A percentile compares a stretch with the other conserved stretches of the same genome.
These are phyloP conservation scores for Petroica traversi DNA, from an alignment of 2,113 vertebrate genomes.

Conservation along the genomic window DNA sequence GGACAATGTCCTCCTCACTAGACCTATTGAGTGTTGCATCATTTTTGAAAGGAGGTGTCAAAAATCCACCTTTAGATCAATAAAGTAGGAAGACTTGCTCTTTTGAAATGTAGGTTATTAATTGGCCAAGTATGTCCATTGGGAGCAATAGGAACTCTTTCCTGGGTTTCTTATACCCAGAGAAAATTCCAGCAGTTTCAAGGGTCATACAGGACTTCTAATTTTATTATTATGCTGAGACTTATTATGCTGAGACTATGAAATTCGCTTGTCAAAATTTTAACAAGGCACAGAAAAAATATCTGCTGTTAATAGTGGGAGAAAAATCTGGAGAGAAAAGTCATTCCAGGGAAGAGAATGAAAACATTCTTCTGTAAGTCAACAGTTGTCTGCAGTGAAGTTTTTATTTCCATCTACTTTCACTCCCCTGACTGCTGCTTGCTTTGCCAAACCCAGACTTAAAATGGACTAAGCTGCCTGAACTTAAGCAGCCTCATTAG, in stretches of 20 bases:
- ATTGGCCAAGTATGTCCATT: not conserved
- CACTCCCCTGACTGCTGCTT: not conserved
- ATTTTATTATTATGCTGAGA: not conserved
- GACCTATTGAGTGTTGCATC: not conserved
- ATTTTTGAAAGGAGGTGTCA: not conserved
- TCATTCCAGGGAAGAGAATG: not conserved
- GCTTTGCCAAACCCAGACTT: not conserved
- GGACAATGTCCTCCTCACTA: not conserved
- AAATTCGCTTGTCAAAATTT: not conserved
- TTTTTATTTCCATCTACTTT: conserved; percentile 33
- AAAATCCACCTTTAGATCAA: not conserved
- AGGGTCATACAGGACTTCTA: not conserved
- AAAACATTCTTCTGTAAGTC: not conserved
- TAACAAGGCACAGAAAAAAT: not conserved
- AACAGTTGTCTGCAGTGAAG: not conserved
- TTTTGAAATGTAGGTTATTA: not conserved
- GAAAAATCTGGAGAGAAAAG: not conserved
- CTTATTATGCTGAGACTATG: not conserved
- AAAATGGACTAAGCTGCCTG: not conserved
- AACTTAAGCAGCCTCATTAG: conserved; percentile 25
- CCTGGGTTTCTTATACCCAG: not conserved
- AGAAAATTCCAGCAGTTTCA: not conserved
- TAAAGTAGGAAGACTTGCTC: not conserved
- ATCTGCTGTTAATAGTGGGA: not conserved
- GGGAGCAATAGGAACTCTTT: not conserved